Percentiles rank a stretch among this genome's conserved stretches.
phyloP scores from a whole-genome alignment of 2,113 vertebrate genomes.

The Alces alces region DNA sequence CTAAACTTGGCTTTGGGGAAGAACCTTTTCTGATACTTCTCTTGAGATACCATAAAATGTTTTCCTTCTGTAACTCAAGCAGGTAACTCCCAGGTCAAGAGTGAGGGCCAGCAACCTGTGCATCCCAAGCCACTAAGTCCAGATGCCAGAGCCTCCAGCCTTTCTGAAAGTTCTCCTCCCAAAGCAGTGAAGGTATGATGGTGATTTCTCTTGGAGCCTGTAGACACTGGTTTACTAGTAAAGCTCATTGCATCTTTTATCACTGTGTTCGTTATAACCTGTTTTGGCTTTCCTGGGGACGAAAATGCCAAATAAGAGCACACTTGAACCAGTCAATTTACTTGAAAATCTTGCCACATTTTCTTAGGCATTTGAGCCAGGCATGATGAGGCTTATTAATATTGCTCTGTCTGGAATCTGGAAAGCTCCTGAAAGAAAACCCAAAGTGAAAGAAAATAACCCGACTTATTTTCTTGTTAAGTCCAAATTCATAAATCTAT shows the following conservation, averaged over 20 bases:
- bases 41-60: background rate
- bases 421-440: conserved; percentile 14
- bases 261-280: background rate
- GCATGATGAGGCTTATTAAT: background rate
- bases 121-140: conserved; percentile 74
- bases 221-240: background rate
- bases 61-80: conserved; percentile 31
- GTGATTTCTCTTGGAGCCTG: background rate
- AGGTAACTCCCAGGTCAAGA: conserved; percentile 63
- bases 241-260: background rate
- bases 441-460: background rate
- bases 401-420: background rate
- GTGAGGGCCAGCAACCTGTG: conserved; percentile 67
- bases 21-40: background rate
- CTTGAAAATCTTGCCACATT: conserved; percentile 27
- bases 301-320: background rate
- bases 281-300: background rate
- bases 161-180: conserved; percentile 73
- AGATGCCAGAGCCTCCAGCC: conserved; percentile 69
- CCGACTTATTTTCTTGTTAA: background rate
- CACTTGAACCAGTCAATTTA: background rate
- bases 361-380: background rate
- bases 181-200: conserved; percentile 81
- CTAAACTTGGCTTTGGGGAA: background rate
- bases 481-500: conserved; percentile 19